A percentile compares a stretch with the other conserved stretches of the same genome.
Conservation (phyloP, 2,113 vertebrate species). For the Plecturocebus donacophilus region DNA sequence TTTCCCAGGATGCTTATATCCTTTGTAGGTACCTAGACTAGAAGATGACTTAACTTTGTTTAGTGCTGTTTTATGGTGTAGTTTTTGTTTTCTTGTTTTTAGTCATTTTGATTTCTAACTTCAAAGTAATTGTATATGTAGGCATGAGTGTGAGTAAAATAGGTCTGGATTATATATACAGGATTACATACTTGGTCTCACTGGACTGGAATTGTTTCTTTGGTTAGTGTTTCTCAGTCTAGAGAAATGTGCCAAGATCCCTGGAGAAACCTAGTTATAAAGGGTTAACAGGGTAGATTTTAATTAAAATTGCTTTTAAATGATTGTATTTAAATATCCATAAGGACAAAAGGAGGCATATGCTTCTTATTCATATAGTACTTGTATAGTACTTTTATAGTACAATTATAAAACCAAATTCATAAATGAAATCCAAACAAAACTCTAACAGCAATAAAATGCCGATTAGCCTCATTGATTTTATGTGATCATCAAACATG, state of each 20-base stretch:
- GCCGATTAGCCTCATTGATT: background rate
- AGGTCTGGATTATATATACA: background rate
- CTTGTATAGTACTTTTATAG: too few relatives aligned
- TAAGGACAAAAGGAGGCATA: background rate
- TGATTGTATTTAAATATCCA: background rate
- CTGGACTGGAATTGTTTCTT: background rate
- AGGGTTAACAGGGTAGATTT: background rate
- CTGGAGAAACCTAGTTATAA: background rate
- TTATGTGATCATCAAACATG: background rate
- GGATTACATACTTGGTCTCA: background rate
- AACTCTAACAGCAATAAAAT: background rate
- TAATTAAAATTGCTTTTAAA: conserved; percentile 19
- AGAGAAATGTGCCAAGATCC: background rate
- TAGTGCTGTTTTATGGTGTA: background rate
- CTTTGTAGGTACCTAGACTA: background rate
- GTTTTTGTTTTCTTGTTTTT: background rate
- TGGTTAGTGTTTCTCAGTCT: background rate
- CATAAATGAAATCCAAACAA: background rate
- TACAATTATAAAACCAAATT: background rate
- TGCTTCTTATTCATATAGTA: background rate
- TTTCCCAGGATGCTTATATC: background rate
- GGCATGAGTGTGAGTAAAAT: background rate
- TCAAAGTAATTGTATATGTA: background rate
- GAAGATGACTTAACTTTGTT: background rate
- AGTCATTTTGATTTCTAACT: background rate